These are phyloP conservation scores for Esox niger DNA, from an alignment of 2,113 vertebrate genomes.

Conservation along the genomic window DNA sequence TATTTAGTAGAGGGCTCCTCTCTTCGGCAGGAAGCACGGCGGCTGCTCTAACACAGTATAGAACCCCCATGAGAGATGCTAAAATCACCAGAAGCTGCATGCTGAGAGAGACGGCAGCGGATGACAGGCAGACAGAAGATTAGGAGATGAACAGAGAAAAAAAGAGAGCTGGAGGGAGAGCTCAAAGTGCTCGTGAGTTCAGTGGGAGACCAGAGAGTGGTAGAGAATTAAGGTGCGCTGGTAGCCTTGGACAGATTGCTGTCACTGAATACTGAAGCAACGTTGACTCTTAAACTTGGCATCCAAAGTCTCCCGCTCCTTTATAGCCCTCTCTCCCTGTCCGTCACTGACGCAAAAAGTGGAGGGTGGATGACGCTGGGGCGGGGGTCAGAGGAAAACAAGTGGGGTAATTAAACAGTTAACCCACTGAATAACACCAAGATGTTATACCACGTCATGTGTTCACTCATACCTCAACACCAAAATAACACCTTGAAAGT, in stretches of 20 bases:
- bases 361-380: slow-evolving; percentile 54
- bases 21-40: slow-evolving; percentile 80
- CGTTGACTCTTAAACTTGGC: slow-evolving; percentile 64
- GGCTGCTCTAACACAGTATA: slow-evolving; percentile 76
- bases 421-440: slow-evolving; percentile 58
- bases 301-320: slow-evolving; percentile 68
- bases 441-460: slow-evolving; percentile 42
- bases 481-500: slow-evolving; percentile 18
- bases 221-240: slow-evolving; percentile 34
- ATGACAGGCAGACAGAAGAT: slow-evolving; percentile 33
- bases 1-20: slow-evolving; percentile 68
- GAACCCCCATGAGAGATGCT: slow-evolving; percentile 77
- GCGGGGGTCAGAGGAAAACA: slow-evolving; percentile 61
- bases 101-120: slow-evolving; percentile 58
- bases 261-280: slow-evolving; percentile 49
- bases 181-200: slow-evolving; percentile 36
- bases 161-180: slow-evolving; percentile 21
- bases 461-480: slow-evolving; percentile 38
- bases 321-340: slow-evolving; percentile 66
- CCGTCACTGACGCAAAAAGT: slow-evolving; percentile 69
- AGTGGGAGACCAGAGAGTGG: slow-evolving; percentile 26
- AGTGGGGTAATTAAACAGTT: slow-evolving; percentile 60
- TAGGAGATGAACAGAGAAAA: slow-evolving; percentile 19
- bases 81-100: slow-evolving; percentile 80
- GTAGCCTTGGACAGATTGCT: slow-evolving; percentile 24